Evolutionary conservation across 2,888 invertebrate genomes (phyloP).

Genomic region (Neria commutata): DNA sequence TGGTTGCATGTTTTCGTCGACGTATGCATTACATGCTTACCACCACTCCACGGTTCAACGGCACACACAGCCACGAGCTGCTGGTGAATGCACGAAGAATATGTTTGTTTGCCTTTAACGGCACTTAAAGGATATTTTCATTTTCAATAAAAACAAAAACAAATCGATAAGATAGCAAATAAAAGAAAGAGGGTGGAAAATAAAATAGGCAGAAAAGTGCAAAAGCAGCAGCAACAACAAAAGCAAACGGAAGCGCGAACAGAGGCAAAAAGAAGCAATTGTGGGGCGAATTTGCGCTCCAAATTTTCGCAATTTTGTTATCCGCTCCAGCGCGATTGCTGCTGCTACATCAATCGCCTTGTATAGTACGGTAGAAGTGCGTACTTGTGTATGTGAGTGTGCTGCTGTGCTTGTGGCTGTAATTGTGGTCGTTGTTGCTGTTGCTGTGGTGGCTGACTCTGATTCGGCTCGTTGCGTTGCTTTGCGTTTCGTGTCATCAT

Average conservation of each 20-base stretch:
- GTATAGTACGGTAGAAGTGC: no score
- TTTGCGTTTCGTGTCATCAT: slow-evolving; percentile 23
- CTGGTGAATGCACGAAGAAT: background rate
- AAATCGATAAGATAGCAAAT: slow-evolving; percentile 15
- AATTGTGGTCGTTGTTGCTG: background rate
- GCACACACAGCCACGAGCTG: background rate
- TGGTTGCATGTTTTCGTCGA: background rate
- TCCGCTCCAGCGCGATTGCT: background rate
- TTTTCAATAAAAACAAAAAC: slow-evolving; percentile 16
- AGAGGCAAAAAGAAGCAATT: background rate
- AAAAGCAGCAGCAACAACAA: background rate
- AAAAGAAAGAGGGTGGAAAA: slow-evolving; percentile 1
- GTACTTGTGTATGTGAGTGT: no score
- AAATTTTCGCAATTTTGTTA: no score
- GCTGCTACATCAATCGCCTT: background rate
- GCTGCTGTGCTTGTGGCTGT: background rate
- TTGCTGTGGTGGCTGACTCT: no score
- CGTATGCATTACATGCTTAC: background rate
- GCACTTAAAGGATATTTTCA: slow-evolving; percentile 27
- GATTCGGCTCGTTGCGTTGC: slow-evolving; percentile 22
- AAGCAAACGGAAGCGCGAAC: background rate
- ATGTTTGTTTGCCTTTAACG: slow-evolving; percentile 13
- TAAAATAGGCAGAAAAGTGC: background rate
- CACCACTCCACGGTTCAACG: background rate
- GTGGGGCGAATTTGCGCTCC: no score